These are phyloP conservation scores for Burhinus bistriatus DNA, from an alignment of 2,113 vertebrate genomes.

Conservation along the genomic window DNA sequence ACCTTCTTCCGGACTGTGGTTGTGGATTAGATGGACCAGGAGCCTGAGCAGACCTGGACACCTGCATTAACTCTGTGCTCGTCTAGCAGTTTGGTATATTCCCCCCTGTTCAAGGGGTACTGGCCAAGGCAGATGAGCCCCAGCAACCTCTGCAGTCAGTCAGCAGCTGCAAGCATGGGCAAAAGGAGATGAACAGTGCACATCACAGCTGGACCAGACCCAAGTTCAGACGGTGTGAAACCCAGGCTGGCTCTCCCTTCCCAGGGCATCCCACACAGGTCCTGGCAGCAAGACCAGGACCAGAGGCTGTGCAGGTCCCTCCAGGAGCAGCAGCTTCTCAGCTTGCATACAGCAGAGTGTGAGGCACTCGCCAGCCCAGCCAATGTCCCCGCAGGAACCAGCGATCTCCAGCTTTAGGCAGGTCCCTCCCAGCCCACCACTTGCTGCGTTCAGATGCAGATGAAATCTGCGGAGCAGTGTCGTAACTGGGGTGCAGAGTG, in stretches of 20 bases:
- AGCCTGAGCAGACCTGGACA: not conserved
- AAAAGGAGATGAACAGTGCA: not conserved
- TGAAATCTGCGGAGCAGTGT: rapidly evolving
- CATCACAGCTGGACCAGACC: not conserved
- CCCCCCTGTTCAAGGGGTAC: not conserved
- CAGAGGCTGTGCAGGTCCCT: not conserved
- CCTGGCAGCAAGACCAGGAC: not conserved
- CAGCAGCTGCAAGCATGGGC: not conserved
- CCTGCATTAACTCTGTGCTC: not conserved
- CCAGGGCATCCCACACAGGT: not conserved
- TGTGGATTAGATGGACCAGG: not conserved
- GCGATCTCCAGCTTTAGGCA: rapidly evolving
- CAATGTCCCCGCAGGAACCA: rapidly evolving
- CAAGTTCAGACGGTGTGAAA: not conserved
- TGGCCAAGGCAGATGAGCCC: not conserved
- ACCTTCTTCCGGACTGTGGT: not conserved
- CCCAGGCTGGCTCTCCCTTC: not conserved
- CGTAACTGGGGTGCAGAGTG: not conserved
- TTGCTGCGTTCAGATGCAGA: rapidly evolving
- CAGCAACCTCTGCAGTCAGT: not conserved
- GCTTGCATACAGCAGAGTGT: rapidly evolving
- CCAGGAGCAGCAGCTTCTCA: not conserved
- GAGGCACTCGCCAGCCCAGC: not conserved
- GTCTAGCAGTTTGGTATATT: not conserved
- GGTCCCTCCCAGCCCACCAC: not conserved